These are phyloP conservation scores for Tetropium fuscum DNA, from an alignment of 2,888 invertebrate species.

Conservation along the genomic window DNA sequence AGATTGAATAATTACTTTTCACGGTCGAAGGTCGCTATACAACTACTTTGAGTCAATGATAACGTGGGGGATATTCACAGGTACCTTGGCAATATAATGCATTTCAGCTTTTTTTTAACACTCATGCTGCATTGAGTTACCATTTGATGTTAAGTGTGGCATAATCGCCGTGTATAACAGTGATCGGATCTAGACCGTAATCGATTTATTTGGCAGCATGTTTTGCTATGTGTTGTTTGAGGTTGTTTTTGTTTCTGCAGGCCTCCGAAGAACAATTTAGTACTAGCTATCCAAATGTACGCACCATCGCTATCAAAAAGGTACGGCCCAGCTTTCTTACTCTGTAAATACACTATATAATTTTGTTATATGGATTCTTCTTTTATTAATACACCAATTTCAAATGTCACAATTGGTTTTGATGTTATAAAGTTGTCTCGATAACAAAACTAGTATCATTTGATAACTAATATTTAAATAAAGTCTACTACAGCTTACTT, in stretches of 20 bases:
- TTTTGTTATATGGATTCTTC: constrained; percentile 8
- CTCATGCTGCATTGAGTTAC: constrained; percentile 35
- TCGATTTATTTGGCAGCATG: constrained; percentile 44
- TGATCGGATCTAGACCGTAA: constrained; percentile 21
- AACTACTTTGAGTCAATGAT: constrained; percentile 24
- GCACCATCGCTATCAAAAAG: constrained; percentile 87
- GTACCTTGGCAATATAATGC: constrained; percentile 25
- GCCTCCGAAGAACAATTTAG: constrained; percentile 76
- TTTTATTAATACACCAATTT: no score
- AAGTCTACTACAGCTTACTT: no score
- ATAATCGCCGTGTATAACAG: constrained; percentile 21
- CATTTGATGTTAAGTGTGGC: constrained; percentile 41
- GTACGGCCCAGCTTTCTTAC: constrained; percentile 64
- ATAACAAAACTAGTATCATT: no score
- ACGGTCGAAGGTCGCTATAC: constrained; percentile 33
- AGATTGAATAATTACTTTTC: constrained; percentile 53
- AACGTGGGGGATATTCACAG: constrained; percentile 32
- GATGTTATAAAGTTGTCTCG: no score
- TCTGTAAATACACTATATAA: constrained; percentile 28
- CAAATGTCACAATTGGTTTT: no score
- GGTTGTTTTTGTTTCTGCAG: constrained; percentile 67
- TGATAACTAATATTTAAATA: no score
- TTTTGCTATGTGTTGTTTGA: constrained; percentile 57
- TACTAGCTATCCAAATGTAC: constrained; percentile 81
- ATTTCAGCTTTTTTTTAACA: constrained; percentile 37